Conservation (phyloP, 1,140 invertebrate genomes). For the Battus philenor region DNA sequence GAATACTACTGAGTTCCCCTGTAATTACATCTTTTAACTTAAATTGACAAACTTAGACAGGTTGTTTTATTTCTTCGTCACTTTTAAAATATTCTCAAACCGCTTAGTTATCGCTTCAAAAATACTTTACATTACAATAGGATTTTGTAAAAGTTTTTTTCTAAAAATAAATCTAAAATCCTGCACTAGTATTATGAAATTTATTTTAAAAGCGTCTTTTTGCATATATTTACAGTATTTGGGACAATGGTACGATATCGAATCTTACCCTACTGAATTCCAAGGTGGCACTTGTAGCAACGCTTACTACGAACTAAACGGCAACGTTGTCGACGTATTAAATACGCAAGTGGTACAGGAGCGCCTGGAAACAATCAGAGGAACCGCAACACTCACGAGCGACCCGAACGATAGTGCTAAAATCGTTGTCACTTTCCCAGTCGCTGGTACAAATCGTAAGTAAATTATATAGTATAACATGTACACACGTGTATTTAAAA, state of each 20-base stretch:
- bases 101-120: too few species aligned
- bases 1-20: too few species aligned
- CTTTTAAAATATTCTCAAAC: too few species aligned
- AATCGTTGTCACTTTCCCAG: slow-evolving; percentile 17
- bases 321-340: slow-evolving; percentile 32
- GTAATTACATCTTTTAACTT: too few species aligned
- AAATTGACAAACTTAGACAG: too few species aligned
- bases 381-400: slow-evolving; percentile 28
- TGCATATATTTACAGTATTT: slow-evolving; percentile 51
- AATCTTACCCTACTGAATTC: slow-evolving; percentile 41
- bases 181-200: too few species aligned
- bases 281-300: slow-evolving; percentile 47
- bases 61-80: too few species aligned
- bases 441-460: slow-evolving; percentile 16
- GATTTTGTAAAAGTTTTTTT: too few species aligned
- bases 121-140: too few species aligned
- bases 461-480: too few species aligned
- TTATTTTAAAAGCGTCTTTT: too few species aligned
- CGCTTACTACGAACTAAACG: slow-evolving; percentile 33
- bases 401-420: slow-evolving; percentile 5
- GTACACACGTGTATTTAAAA: background rate
- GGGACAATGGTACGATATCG: slow-evolving; percentile 52
- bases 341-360: slow-evolving; percentile 53
- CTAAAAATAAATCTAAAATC: too few species aligned
- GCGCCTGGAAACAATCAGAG: slow-evolving; percentile 31